Evolutionary conservation across 2,797 vertebrate species (phyloP).

Genomic region (Parambassis ranga): DNA sequence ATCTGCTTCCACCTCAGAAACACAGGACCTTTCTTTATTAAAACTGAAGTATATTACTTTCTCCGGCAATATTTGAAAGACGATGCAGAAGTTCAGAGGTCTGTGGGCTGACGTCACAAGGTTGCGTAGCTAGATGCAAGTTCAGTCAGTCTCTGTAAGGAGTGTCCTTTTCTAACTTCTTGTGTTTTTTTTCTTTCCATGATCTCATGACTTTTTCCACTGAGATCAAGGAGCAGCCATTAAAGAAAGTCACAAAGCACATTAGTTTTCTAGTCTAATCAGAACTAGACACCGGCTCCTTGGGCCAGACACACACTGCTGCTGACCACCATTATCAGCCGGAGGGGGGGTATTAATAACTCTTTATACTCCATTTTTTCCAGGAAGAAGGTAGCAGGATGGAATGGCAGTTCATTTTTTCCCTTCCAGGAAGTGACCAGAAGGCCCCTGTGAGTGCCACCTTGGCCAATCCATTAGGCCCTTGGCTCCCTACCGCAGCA

Average conservation of each 20-base stretch:
- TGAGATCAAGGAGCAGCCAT: constrained; percentile 46
- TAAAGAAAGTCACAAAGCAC: constrained; percentile 42
- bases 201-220: constrained; percentile 67
- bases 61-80: constrained; percentile 38
- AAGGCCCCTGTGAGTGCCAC: constrained; percentile 30
- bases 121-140: constrained; percentile 29
- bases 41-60: constrained; percentile 44
- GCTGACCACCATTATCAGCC: constrained; percentile 42
- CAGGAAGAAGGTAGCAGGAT: constrained; percentile 62
- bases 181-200: constrained; percentile 56
- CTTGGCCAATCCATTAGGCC: constrained; percentile 24
- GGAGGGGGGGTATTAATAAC: constrained; percentile 72
- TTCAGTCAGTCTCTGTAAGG: constrained; percentile 27
- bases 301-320: constrained; percentile 6
- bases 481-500: constrained; percentile 12
- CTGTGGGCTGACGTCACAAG: constrained; percentile 39
- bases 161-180: constrained; percentile 23
- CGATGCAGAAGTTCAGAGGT: constrained; percentile 40
- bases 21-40: constrained; percentile 37
- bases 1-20: constrained; percentile 9
- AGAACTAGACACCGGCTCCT: constrained; percentile 10
- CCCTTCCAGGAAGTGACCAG: constrained; percentile 65
- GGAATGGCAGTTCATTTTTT: constrained; percentile 72
- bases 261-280: constrained; percentile 35
- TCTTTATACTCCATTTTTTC: constrained; percentile 57